phyloP scores from a whole-genome alignment of 2,113 vertebrate genomes.

The Ptyas mucosa region DNA sequence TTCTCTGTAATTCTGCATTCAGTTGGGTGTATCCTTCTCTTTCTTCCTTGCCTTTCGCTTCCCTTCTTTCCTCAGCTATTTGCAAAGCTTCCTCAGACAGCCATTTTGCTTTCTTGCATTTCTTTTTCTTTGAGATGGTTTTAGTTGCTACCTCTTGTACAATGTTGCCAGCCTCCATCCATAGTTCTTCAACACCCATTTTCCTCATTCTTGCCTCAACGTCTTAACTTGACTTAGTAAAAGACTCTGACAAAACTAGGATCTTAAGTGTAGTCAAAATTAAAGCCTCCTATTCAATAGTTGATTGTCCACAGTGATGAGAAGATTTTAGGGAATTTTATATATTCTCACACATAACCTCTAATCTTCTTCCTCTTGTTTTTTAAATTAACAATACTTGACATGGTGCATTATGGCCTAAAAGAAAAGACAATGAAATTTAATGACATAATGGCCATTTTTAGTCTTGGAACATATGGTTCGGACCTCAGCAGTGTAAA shows the following conservation, averaged over 20 bases:
- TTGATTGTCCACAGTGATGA: background rate
- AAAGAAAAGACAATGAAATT: background rate
- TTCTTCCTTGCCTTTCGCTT: no score
- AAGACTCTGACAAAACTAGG: background rate
- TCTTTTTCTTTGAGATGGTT: no score
- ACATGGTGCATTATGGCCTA: no score
- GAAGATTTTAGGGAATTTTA: background rate
- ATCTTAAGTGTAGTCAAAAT: background rate
- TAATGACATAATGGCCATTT: background rate
- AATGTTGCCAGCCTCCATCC: no score
- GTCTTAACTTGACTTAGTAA: background rate
- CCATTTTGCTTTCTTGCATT: no score
- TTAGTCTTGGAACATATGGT: background rate
- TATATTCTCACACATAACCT: background rate
- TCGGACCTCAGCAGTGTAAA: background rate
- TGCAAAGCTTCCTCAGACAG: no score
- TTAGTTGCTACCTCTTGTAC: no score
- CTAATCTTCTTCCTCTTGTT: background rate
- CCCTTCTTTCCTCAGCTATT: no score
- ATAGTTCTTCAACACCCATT: background rate
- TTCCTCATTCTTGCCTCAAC: background rate
- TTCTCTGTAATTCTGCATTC: no score
- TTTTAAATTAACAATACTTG: background rate
- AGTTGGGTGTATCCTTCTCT: no score
- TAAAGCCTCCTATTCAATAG: background rate